A percentile compares a stretch with the other conserved stretches of the same genome.
These are phyloP conservation scores for Ichneumoninae sp. DNA, from an alignment of 2,888 invertebrate genomes.

Conservation along the genomic window DNA sequence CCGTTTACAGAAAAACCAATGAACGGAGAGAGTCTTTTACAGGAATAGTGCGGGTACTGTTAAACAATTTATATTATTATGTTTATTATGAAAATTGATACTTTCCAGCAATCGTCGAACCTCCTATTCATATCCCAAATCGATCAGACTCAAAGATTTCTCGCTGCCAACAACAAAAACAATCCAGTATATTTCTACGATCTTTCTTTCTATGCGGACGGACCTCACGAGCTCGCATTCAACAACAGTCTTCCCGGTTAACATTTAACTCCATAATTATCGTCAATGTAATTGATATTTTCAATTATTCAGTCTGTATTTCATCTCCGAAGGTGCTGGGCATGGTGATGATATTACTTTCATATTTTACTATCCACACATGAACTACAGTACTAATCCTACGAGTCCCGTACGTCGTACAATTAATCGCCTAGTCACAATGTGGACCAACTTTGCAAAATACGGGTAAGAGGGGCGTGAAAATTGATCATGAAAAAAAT, in stretches of 20 bases:
- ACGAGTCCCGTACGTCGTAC: conserved; percentile 35
- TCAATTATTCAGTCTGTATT: conserved; percentile 50
- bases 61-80: neutral
- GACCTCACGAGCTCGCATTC: conserved; percentile 4
- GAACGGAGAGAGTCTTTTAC: neutral
- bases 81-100: neutral
- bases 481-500: neutral
- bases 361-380: conserved; percentile 38
- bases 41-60: neutral
- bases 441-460: conserved; percentile 29
- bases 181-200: conserved; percentile 69
- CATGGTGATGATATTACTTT: conserved; percentile 54
- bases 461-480: too few relatives aligned
- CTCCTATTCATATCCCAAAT: conserved; percentile 67
- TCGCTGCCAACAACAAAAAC: conserved; percentile 38
- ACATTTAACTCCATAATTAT: neutral
- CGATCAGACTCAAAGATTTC: conserved; percentile 70
- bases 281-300: neutral
- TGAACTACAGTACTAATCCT: conserved; percentile 30
- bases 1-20: too few relatives aligned
- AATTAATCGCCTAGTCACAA: conserved; percentile 38
- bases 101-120: conserved; percentile 63
- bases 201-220: conserved; percentile 56
- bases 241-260: conserved; percentile 29
- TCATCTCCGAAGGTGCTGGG: conserved; percentile 42